These are phyloP conservation scores for Probosciger aterrimus DNA, from an alignment of 2,113 vertebrate genomes.

Conservation along the genomic window DNA sequence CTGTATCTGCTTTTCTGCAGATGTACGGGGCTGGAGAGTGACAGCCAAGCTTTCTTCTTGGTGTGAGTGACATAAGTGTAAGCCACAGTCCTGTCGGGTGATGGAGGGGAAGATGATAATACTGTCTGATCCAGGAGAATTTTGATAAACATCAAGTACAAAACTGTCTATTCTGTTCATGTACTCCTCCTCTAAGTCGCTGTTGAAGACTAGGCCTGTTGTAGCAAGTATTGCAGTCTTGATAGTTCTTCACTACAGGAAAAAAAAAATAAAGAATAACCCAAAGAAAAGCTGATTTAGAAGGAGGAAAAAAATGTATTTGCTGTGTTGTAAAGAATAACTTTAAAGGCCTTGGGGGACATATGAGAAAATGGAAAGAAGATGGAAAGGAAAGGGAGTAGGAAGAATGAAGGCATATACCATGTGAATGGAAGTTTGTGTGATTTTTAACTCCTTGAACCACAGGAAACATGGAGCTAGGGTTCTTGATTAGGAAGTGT, in stretches of 20 bases:
- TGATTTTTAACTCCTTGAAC: background rate
- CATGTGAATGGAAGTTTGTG: background rate
- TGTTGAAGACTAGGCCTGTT: background rate
- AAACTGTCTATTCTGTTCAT: background rate
- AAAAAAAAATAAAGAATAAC: fast-evolving
- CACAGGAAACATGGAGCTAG: background rate
- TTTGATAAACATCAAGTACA: constrained; percentile 7
- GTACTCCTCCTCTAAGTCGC: background rate
- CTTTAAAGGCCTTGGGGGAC: background rate
- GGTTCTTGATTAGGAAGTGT: background rate
- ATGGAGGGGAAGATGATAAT: background rate
- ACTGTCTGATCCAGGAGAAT: background rate
- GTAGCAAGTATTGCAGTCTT: background rate
- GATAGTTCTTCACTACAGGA: background rate
- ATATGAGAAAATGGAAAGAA: background rate
- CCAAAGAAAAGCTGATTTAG: background rate
- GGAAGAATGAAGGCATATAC: background rate
- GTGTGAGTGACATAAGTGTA: background rate
- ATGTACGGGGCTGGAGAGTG: background rate
- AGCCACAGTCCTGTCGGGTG: background rate
- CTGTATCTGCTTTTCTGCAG: background rate
- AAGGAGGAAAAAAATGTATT: background rate
- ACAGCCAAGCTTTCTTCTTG: background rate
- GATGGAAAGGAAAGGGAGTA: background rate
- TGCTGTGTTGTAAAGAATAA: background rate